These are phyloP conservation scores for Uria lomvia DNA, from an alignment of 2,113 vertebrate genomes.

Conservation along the genomic window DNA sequence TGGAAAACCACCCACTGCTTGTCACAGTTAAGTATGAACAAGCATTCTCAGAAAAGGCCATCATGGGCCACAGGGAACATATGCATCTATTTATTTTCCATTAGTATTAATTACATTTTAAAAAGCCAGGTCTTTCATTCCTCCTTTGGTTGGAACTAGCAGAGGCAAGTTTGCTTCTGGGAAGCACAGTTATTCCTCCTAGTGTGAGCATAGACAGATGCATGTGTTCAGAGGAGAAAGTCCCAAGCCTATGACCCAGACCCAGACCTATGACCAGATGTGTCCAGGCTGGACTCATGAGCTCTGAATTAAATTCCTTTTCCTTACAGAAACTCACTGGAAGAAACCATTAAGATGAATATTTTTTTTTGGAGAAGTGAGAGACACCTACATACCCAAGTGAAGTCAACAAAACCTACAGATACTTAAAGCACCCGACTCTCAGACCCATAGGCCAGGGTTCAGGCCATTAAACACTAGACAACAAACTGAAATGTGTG, in stretches of 20 bases:
- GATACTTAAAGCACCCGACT: neutral
- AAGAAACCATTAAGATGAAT: neutral
- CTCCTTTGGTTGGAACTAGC: neutral
- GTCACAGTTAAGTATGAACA: neutral
- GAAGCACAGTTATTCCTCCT: neutral
- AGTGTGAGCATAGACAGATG: neutral
- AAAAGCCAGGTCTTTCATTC: neutral
- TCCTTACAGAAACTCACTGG: neutral
- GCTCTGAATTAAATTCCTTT: neutral
- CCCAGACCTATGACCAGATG: neutral
- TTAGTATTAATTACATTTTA: neutral
- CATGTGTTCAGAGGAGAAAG: neutral
- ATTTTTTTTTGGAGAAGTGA: neutral
- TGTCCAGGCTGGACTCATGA: neutral
- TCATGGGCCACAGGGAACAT: neutral
- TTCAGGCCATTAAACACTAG: neutral
- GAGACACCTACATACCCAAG: neutral
- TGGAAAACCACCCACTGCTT: slow-evolving; percentile 8
- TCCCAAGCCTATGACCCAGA: neutral
- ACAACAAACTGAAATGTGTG: neutral
- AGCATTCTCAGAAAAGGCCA: neutral
- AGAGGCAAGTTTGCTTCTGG: neutral
- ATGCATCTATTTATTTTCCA: slow-evolving; percentile 8
- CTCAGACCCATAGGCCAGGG: neutral
- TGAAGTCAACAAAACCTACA: neutral